A percentile compares a stretch with the other conserved stretches of the same genome.
These are phyloP conservation scores for Athrips mouffetella DNA, from an alignment of 2,888 invertebrate species.

Conservation along the genomic window DNA sequence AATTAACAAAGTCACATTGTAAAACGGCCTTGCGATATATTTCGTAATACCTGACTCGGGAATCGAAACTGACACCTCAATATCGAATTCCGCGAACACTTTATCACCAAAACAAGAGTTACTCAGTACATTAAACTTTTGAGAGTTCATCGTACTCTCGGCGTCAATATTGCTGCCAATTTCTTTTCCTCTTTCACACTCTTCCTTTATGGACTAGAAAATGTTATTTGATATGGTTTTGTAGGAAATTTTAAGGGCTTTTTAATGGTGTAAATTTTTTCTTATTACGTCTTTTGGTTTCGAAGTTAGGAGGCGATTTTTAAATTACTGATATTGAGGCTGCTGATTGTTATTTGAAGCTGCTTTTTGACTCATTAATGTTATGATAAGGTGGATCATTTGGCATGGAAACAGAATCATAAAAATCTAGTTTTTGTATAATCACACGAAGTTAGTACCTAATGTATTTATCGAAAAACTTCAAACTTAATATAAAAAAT, in stretches of 20 bases:
- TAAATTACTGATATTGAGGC: too few species aligned
- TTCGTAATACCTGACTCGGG: slow-evolving; percentile 17
- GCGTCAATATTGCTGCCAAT: neutral
- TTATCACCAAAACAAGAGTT: slow-evolving; percentile 7
- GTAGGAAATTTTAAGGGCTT: slow-evolving; percentile 14
- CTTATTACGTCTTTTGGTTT: slow-evolving; percentile 12
- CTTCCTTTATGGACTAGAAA: neutral
- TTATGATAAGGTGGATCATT: too few species aligned
- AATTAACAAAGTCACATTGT: neutral
- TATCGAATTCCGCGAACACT: slow-evolving; percentile 4
- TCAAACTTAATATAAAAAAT: too few species aligned
- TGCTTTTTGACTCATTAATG: too few species aligned
- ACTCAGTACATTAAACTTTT: neutral
- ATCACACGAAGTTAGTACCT: too few species aligned
- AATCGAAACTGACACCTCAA: slow-evolving; percentile 16
- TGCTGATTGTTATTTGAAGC: too few species aligned
- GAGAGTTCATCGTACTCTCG: neutral
- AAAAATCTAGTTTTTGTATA: too few species aligned
- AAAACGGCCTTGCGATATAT: slow-evolving; percentile 3
- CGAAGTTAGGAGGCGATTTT: slow-evolving; percentile 3
- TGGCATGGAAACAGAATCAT: too few species aligned
- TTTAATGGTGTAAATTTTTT: slow-evolving; percentile 9
- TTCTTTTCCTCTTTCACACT: neutral
- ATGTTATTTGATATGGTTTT: neutral
- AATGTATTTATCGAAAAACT: too few species aligned